Evolutionary conservation across 1,140 invertebrate genomes (phyloP), one percentile per base, ranked within the genome.

Genomic region (Zaprionus davidi): DNA sequence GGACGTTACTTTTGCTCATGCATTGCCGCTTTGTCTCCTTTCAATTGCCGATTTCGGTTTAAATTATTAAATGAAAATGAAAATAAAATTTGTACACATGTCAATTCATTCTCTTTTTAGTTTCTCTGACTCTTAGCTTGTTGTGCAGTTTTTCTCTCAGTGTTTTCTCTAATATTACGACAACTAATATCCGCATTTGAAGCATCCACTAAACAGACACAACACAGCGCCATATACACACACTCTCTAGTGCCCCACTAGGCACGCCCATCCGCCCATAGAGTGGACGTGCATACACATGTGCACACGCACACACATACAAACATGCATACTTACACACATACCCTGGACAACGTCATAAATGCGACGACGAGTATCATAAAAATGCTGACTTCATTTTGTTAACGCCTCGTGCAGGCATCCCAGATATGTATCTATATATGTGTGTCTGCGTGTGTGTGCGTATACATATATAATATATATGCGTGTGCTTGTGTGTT

Each of bases 341-440:
- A 66, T 78, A 41, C 63, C 51, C 62, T 73, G 75, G 68, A 79
- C 77, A 76, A 68, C 68, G 77, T 74, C 74, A 76, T 79, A 79
- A 79, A 79, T 72, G 77, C 73, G 77, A 71, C 77, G 77, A 76
- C 77, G 58, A 79, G 73, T 79, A 79, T 79, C 77, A 79, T 79
- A 79, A 79, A 79, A 79, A 72, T 76, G 77, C 77, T 79, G 77
- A 79, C 74, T 79, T 79, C 77, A 79, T 79, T 79, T 76, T 76
- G 77, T 72, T 76, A 76, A 79, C 77, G 77, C 74, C 77, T 79
- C 65, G 62, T 71, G 64, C 44, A 57, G 62, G 63, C 73, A 71
- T 71, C 49, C 34, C 53, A 70, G 51, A 38, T 60, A 22, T 28
- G 34, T 49, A 41, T 60, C 44, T 20, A 44, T 60, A 36, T 20